phyloP scores from a whole-genome alignment of 2,113 vertebrate genomes.

The Meleagris gallopavo region DNA sequence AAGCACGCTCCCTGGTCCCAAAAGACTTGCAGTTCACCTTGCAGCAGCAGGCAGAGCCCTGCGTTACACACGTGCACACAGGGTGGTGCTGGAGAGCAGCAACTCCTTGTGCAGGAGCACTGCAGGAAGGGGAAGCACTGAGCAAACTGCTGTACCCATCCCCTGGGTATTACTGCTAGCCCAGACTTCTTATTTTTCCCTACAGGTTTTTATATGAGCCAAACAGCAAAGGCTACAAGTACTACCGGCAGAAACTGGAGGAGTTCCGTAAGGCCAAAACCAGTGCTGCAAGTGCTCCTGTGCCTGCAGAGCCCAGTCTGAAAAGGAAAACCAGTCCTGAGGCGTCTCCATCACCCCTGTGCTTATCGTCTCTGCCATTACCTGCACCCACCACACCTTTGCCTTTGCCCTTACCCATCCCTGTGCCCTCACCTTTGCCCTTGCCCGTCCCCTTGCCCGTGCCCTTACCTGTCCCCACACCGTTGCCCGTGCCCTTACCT shows the following conservation, averaged over 20 bases:
- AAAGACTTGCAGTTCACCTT: background rate
- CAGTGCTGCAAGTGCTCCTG: background rate
- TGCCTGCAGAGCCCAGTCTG: background rate
- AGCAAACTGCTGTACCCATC: background rate
- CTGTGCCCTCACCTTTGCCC: background rate
- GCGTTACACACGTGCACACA: background rate
- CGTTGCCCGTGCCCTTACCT: background rate
- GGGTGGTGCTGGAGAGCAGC: conserved; percentile 52
- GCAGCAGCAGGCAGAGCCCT: background rate
- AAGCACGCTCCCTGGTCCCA: background rate
- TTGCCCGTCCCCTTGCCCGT: background rate
- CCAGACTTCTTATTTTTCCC: background rate
- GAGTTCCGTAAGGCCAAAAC: conserved; percentile 82
- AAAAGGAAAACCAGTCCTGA: conserved; percentile 62
- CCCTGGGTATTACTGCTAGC: rapidly evolving
- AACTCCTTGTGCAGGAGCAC: background rate
- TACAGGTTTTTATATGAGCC: conserved; percentile 91
- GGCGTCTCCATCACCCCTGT: background rate
- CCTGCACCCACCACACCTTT: background rate
- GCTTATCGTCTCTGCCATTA: background rate
- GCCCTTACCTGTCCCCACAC: background rate
- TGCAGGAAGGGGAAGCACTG: background rate
- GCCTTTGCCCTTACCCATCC: background rate
- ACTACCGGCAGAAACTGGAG: conserved; percentile 89
- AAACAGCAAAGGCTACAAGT: conserved; percentile 86